Evolutionary conservation across 1,140 invertebrate species (phyloP), one percentile per base, ranked within the genome.

Genomic region (Ctenoplectra terminalis): DNA sequence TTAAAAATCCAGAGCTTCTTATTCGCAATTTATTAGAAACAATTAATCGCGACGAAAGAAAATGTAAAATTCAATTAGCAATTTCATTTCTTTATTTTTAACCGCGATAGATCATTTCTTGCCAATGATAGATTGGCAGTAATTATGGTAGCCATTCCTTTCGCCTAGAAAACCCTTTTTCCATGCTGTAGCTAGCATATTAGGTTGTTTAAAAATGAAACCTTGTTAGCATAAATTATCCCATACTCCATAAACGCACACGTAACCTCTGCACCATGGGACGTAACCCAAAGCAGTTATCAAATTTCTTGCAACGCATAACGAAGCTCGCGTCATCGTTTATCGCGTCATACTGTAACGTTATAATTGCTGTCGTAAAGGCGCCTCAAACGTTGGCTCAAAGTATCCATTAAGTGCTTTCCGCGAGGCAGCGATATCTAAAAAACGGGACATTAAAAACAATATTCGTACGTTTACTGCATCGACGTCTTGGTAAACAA

Each of bases 361-460:
- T 34, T 46, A 43, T 70, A 48, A 70, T 70, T 46, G 40, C 52
- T 6, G 40, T 31, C 64, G 15, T 78, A 78, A 70, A 78, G 20
- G 29, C 29, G 13, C 40, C 43, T 34, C 34, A 31, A 50, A 63
- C 71, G 15, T 46, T n/a, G 37, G 46, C 29, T 20, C 2, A 3
- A 17, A 64, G 60, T 20, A 20, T 66, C 13, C 73, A n/a, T 76
- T 54, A 56, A 54, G 50, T 15, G 9, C 3, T 7, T 58, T 37
- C 20, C 34, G 29, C 6, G 1, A 40, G 43, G 48, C 29, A 23
- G 31, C 9, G 29, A 23, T 29, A 54, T 52, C 37, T 7, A 9
- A 15, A n/a, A 40, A 29, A 76, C 64, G 40, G 37, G 7, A 66
- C 31, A 20, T 63, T 31, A 61, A 74, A 61, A 34, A 63, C 20